A percentile compares a stretch with the other conserved stretches of the same genome.
phyloP scores from a whole-genome alignment of 1,140 invertebrate species.

The Berghia stephanieae region DNA sequence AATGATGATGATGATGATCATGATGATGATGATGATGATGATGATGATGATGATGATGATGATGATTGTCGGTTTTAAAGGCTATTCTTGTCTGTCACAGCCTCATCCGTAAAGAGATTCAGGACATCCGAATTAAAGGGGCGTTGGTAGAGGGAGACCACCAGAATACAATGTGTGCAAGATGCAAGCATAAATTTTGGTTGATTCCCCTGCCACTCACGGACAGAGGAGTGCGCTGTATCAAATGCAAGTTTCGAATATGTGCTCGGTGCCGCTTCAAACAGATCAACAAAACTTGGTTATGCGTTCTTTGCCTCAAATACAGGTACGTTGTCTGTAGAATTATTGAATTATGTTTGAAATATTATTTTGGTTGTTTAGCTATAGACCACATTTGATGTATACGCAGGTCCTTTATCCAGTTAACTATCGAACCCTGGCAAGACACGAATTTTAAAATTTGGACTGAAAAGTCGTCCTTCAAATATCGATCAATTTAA shows the following conservation, averaged over 20 bases:
- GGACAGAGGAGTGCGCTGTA: slow-evolving; percentile 22
- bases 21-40: no score
- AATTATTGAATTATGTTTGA: no score
- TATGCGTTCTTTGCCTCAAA: slow-evolving; percentile 22
- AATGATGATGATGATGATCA: no score
- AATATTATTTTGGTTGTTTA: no score
- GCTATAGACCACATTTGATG: no score
- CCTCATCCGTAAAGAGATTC: slow-evolving; percentile 23
- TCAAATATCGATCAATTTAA: no score
- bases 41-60: no score
- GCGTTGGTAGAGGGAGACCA: slow-evolving; percentile 11
- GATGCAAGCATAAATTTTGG: slow-evolving; percentile 26
- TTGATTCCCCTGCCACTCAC: background rate
- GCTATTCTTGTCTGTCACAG: background rate
- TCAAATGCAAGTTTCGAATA: slow-evolving; percentile 23
- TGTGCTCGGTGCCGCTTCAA: slow-evolving; percentile 11
- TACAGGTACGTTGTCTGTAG: slow-evolving; percentile 15
- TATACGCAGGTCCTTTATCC: no score
- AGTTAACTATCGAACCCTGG: no score
- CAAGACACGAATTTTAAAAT: no score
- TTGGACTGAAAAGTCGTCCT: no score
- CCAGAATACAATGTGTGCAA: slow-evolving; percentile 27
- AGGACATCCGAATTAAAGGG: slow-evolving; percentile 15
- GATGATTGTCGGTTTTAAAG: no score
- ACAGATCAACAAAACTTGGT: background rate